phyloP scores from a whole-genome alignment of 1,140 invertebrate genomes.

The Drosophila nannoptera region DNA sequence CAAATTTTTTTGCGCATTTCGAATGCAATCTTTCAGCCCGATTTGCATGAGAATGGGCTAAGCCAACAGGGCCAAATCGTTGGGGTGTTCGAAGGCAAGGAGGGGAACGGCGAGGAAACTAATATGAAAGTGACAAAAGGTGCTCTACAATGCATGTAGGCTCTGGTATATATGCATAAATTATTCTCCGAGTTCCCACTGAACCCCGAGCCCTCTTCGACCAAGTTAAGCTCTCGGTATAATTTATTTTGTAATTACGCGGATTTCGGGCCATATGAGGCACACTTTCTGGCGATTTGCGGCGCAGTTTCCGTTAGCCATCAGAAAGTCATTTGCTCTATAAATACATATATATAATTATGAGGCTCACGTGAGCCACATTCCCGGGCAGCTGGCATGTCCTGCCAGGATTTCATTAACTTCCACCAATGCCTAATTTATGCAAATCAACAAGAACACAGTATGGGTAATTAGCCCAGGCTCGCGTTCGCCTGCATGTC shows the following conservation, averaged over 20 bases:
- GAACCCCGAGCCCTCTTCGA: too few species aligned
- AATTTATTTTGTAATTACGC: background rate
- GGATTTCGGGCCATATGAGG: constrained; percentile 19
- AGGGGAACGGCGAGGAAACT: background rate
- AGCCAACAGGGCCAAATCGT: background rate
- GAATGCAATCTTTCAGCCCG: background rate
- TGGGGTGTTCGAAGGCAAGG: constrained; percentile 2
- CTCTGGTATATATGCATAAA: too few species aligned
- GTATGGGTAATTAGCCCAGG: constrained; percentile 48
- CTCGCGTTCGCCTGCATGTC: constrained; percentile 15
- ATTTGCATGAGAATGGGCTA: constrained; percentile 28
- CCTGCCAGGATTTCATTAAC: constrained; percentile 38
- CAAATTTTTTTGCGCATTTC: constrained; percentile 37
- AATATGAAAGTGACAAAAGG: background rate
- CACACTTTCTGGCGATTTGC: constrained; percentile 29
- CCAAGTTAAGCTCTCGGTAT: too few species aligned
- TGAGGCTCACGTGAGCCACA: constrained; percentile 9
- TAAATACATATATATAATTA: constrained; percentile 15
- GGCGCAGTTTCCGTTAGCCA: constrained; percentile 36
- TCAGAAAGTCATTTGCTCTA: constrained; percentile 37
- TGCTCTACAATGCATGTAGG: too few species aligned
- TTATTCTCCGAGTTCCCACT: too few species aligned
- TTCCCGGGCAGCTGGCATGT: constrained; percentile 26
- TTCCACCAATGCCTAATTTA: constrained; percentile 43
- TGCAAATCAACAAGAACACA: constrained; percentile 48